These are phyloP conservation scores for Micromys minutus DNA, from an alignment of 2,113 vertebrate genomes.

Conservation along the genomic window DNA sequence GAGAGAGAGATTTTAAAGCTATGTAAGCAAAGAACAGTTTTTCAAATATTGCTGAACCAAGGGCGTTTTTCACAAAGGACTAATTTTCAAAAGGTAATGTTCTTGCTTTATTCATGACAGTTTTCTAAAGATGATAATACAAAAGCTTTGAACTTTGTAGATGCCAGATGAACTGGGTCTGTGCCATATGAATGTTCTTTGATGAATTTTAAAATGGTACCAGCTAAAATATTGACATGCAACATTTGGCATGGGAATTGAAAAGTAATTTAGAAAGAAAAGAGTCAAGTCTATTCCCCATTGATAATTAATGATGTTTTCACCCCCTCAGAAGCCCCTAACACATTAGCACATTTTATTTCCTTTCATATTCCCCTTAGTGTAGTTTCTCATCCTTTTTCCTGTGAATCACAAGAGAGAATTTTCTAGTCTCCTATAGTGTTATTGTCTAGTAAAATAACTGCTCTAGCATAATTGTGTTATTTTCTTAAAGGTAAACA, in stretches of 20 bases:
- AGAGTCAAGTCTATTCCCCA: conserved; percentile 25
- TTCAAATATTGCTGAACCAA: neutral
- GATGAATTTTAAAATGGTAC: conserved; percentile 65
- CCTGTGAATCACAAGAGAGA: conserved; percentile 29
- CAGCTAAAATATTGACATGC: conserved; percentile 51
- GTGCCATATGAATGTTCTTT: conserved; percentile 25
- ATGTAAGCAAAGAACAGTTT: neutral
- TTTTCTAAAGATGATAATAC: conserved; percentile 43
- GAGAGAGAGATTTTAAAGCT: neutral
- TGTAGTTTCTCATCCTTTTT: conserved; percentile 7
- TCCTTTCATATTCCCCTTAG: conserved; percentile 41
- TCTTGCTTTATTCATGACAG: neutral
- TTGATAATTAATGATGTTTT: conserved; percentile 43
- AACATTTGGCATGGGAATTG: conserved; percentile 60
- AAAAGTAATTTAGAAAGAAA: conserved; percentile 69
- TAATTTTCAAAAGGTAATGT: conserved; percentile 12
- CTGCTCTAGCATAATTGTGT: conserved; percentile 43
- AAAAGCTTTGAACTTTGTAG: conserved; percentile 48
- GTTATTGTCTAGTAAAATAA: conserved; percentile 61
- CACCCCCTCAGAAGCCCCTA: neutral
- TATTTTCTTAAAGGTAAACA: conserved; percentile 73
- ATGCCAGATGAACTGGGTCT: conserved; percentile 47
- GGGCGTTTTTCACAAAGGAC: neutral
- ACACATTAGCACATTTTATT: conserved; percentile 45
- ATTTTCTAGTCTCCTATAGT: conserved; percentile 48